A percentile compares a stretch with the other conserved stretches of the same genome.
Evolutionary conservation across 92 coral and sea anemone species (phyloP).

Genomic region (Galaxea fascicularis): DNA sequence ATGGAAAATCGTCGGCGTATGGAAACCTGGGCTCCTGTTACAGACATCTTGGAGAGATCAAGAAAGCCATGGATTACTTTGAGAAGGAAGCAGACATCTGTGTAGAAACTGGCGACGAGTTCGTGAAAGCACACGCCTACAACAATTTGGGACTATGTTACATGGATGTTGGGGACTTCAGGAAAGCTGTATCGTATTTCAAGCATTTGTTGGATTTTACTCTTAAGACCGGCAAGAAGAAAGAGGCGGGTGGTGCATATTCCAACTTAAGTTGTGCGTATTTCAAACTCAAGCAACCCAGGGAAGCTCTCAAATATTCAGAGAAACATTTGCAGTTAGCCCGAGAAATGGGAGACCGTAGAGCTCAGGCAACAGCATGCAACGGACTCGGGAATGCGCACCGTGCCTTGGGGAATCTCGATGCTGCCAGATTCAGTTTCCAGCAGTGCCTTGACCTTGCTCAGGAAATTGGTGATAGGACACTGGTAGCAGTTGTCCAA

Average conservation of each 20-base stretch:
- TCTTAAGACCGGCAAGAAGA: constrained; percentile 13
- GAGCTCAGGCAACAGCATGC: constrained; percentile 5
- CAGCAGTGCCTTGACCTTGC: constrained; percentile 15
- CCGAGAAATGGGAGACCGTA: constrained; percentile 21
- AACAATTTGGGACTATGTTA: constrained; percentile 24
- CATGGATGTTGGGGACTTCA: constrained; percentile 22
- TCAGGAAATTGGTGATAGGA: constrained; percentile 11
- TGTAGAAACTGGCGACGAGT: constrained; percentile 17
- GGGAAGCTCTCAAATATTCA: constrained; percentile 14
- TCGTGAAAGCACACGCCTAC: background rate
- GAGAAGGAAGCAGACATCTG: background rate
- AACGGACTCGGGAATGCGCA: constrained; percentile 14
- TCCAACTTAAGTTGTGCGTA: constrained; percentile 7
- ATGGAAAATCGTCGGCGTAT: constrained; percentile 3
- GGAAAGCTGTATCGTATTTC: constrained; percentile 2
- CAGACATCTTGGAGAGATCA: constrained; percentile 7
- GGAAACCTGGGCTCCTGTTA: constrained; percentile 5
- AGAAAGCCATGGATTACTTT: constrained; percentile 30
- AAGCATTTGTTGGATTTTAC: background rate
- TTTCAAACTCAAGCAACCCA: background rate
- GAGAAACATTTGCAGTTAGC: constrained; percentile 20
- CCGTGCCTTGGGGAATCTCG: background rate
- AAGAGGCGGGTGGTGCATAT: constrained; percentile 8
- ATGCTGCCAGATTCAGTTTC: constrained; percentile 14
- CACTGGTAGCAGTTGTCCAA: constrained; percentile 12